Evolutionary conservation across 2,888 invertebrate species (phyloP).

Genomic region (Drosophila fungiperda): DNA sequence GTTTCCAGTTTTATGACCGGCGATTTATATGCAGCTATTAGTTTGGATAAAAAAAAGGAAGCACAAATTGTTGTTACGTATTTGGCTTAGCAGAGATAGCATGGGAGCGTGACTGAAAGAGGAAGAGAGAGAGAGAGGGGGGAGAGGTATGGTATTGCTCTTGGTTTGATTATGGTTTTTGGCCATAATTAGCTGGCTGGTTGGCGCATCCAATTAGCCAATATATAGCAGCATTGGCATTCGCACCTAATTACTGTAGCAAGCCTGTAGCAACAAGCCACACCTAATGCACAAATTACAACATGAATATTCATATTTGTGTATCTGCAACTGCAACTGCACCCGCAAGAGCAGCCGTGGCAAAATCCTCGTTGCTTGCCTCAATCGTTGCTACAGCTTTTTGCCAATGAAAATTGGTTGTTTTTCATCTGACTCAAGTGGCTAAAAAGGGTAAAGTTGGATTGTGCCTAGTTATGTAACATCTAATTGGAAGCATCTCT

Average conservation of each 20-base stretch:
- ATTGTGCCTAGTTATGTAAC: background rate
- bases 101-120: background rate
- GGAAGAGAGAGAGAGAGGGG: background rate
- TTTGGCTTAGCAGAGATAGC: conserved; percentile 23
- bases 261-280: conserved; percentile 36
- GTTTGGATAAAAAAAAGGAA: conserved; percentile 63
- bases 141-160: background rate
- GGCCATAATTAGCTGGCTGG: conserved; percentile 64
- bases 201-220: conserved; percentile 67
- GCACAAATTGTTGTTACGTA: conserved; percentile 48
- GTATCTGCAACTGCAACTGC: conserved; percentile 35
- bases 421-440: conserved; percentile 38
- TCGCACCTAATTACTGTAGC: conserved; percentile 70
- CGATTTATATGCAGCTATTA: conserved; percentile 74
- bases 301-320: conserved; percentile 75
- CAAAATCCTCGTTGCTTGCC: conserved; percentile 31
- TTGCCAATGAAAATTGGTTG: conserved; percentile 61
- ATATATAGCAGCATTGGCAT: conserved; percentile 44
- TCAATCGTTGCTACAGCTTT: conserved; percentile 55
- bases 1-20: conserved; percentile 19
- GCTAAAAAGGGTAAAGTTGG: background rate
- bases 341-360: conserved; percentile 2
- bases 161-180: conserved; percentile 39
- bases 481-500: background rate
- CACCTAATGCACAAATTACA: conserved; percentile 72